Evolutionary conservation across 1,140 invertebrate genomes (phyloP).

Genomic region (Lasioglossum albipes): DNA sequence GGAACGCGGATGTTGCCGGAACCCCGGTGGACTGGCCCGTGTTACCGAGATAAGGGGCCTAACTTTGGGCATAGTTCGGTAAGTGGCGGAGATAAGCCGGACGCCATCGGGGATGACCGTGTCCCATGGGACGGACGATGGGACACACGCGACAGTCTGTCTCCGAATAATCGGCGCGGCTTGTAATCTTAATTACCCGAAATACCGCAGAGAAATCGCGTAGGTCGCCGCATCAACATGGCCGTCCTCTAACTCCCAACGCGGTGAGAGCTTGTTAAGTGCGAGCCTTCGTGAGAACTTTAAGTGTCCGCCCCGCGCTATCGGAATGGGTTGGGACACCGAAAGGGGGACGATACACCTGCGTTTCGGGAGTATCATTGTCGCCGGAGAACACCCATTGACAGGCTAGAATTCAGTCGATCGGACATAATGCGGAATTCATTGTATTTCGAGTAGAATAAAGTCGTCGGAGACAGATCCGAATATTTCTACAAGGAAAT

Average conservation of each 20-base stretch:
- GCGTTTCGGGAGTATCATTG: neutral
- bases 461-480: too few species aligned
- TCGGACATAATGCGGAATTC: too few species aligned
- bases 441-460: too few species aligned
- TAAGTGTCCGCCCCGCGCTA: neutral
- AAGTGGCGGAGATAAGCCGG: conserved; percentile 58
- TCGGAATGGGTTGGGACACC: neutral
- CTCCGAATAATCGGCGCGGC: conserved; percentile 42
- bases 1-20: conserved; percentile 60
- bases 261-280: conserved; percentile 30
- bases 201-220: conserved; percentile 39
- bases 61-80: conserved; percentile 60
- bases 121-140: neutral
- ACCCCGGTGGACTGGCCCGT: conserved; percentile 43
- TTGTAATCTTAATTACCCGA: conserved; percentile 62
- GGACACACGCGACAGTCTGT: conserved; percentile 41
- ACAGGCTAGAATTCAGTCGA: neutral
- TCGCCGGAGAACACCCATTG: neutral
- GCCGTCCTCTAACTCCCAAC: neutral
- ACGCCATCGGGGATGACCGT: neutral
- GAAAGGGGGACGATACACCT: neutral
- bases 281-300: conserved; percentile 17
- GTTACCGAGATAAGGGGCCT: conserved; percentile 54
- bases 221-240: conserved; percentile 35
- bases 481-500: too few species aligned